These are phyloP conservation scores for Xiphydria camelus DNA, from an alignment of 2,888 invertebrate genomes.

Conservation along the genomic window DNA sequence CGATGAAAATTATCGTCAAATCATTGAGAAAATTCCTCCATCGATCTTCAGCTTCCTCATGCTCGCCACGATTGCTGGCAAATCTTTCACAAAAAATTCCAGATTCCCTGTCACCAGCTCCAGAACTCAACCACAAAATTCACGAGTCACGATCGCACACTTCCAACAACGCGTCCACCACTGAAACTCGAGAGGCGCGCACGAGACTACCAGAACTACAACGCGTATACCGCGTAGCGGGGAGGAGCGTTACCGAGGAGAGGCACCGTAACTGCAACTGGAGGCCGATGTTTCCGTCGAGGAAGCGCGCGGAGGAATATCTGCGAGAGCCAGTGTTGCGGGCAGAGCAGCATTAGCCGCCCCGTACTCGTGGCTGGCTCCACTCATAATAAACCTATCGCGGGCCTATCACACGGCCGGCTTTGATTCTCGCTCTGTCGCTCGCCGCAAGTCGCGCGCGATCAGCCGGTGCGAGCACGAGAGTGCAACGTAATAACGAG, in stretches of 20 bases:
- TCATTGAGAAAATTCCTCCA: no score
- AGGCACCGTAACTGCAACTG: background rate
- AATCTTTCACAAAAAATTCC: no score
- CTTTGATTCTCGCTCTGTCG: slow-evolving; percentile 25
- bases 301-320: slow-evolving; percentile 37
- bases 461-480: background rate
- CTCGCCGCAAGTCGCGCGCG: background rate
- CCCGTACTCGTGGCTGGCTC: slow-evolving; percentile 21
- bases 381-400: slow-evolving; percentile 34
- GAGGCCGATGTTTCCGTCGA: slow-evolving; percentile 28
- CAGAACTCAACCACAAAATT: no score
- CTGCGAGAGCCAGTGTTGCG: slow-evolving; percentile 20
- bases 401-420: slow-evolving; percentile 30
- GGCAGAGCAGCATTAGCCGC: slow-evolving; percentile 17
- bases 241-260: background rate
- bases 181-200: no score
- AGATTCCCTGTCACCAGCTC: no score
- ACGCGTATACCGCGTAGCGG: background rate
- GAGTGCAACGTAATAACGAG: background rate
- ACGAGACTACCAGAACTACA: no score
- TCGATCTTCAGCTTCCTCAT: no score
- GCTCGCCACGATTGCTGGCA: no score
- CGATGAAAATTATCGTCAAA: no score
- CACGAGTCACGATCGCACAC: no score
- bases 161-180: no score